Conservation (phyloP, 64 coral and sea anemone genomes). For the Stichodactyla mertensii region DNA sequence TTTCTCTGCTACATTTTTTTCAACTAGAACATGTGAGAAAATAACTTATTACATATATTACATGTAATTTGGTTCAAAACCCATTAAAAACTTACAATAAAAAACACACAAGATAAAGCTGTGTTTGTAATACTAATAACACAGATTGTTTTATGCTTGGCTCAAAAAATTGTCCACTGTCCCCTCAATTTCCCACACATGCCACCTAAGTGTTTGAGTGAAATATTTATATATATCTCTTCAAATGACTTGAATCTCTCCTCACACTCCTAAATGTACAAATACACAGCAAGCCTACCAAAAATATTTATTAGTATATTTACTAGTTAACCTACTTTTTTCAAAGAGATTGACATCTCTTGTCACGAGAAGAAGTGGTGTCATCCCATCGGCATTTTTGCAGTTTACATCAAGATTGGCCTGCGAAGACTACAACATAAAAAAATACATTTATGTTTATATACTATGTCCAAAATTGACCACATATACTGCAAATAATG, state of each 20-base stretch:
- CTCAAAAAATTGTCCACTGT: no score
- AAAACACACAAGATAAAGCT: background rate
- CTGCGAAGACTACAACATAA: constrained; percentile 34
- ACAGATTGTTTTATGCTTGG: no score
- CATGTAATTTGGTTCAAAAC: background rate
- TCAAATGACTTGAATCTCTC: background rate
- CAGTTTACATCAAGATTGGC: constrained; percentile 73
- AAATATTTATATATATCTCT: no score
- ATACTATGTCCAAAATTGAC: background rate
- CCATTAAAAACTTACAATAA: background rate
- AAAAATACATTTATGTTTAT: background rate
- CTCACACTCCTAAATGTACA: background rate
- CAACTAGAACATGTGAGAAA: constrained; percentile 56
- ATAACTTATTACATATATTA: constrained; percentile 8
- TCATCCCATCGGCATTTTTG: constrained; percentile 90
- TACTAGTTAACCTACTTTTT: constrained; percentile 62
- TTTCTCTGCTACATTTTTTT: constrained; percentile 47
- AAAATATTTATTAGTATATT: background rate
- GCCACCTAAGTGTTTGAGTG: no score
- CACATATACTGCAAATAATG: no score
- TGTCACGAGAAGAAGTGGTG: constrained; percentile 81
- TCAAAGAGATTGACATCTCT: constrained; percentile 92
- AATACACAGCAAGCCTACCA: background rate
- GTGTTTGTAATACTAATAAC: no score
- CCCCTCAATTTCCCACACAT: no score